Conservation (phyloP, 2,888 invertebrate genomes). For the Eucriotettix oculatus region DNA sequence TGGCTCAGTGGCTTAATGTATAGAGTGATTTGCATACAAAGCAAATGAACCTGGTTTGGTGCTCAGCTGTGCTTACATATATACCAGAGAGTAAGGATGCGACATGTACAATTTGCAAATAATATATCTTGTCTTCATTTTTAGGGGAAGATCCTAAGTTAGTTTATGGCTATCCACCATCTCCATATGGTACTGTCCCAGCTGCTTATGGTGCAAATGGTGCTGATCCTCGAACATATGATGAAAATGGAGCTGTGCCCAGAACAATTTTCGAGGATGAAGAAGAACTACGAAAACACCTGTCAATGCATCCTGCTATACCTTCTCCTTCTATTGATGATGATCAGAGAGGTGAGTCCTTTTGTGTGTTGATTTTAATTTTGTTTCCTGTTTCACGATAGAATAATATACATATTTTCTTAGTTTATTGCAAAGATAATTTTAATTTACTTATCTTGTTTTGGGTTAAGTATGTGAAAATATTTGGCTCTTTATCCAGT, state of each 20-base stretch:
- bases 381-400: not conserved
- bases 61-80: no score
- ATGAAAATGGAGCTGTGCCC: conserved; percentile 14
- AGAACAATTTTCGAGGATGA: conserved; percentile 35
- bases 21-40: no score
- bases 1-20: no score
- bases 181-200: conserved; percentile 36
- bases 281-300: conserved; percentile 47
- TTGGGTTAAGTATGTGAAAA: no score
- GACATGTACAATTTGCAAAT: no score
- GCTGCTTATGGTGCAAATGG: conserved; percentile 13
- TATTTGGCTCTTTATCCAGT: no score
- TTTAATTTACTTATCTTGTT: no score
- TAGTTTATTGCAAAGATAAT: no score
- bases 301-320: conserved; percentile 30
- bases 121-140: not conserved
- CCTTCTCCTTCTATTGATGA: conserved; percentile 16
- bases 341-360: conserved; percentile 15
- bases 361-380: not conserved
- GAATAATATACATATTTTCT: no score
- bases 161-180: conserved; percentile 47
- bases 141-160: conserved; percentile 37
- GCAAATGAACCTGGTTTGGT: no score
- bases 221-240: conserved; percentile 12
- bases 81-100: no score